phyloP scores from a whole-genome alignment of 2,797 vertebrate species.

The Microctenopoma stevenorrisi region DNA sequence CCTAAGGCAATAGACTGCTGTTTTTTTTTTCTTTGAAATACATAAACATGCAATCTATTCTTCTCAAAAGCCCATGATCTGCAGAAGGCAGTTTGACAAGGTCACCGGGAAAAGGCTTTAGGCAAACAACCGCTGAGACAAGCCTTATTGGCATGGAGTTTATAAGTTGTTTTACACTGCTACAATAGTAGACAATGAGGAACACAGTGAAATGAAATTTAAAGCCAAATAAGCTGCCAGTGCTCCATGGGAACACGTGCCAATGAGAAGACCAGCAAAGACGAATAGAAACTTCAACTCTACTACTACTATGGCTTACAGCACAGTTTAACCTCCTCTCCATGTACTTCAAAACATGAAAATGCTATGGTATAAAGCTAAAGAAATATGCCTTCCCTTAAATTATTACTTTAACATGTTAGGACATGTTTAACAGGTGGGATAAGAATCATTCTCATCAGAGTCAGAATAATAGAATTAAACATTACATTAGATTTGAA shows the following conservation, averaged over 20 bases:
- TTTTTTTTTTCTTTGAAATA: conserved; percentile 67
- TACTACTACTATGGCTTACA: background rate
- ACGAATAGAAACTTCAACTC: background rate
- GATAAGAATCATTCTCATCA: no score
- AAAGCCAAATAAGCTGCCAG: conserved; percentile 28
- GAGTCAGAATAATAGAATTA: no score
- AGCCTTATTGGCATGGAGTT: conserved; percentile 48
- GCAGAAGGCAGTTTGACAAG: conserved; percentile 69
- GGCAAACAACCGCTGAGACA: conserved; percentile 60
- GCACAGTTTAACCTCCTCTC: background rate
- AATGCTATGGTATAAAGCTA: background rate
- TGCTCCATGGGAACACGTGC: conserved; percentile 2
- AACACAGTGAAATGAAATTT: conserved; percentile 31
- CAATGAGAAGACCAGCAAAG: conserved; percentile 16
- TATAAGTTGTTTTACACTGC: conserved; percentile 36
- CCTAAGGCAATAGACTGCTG: conserved; percentile 62
- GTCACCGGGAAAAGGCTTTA: conserved; percentile 71
- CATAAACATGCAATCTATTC: conserved; percentile 80
- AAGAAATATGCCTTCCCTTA: no score
- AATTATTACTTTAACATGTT: no score
- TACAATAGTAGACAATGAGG: conserved; percentile 20
- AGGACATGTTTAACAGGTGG: no score
- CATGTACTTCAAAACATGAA: background rate
- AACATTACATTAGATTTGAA: no score
- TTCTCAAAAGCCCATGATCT: conserved; percentile 73